These are phyloP conservation scores for Prionailurus viverrinus DNA, from an alignment of 2,113 vertebrate genomes.

Conservation along the genomic window DNA sequence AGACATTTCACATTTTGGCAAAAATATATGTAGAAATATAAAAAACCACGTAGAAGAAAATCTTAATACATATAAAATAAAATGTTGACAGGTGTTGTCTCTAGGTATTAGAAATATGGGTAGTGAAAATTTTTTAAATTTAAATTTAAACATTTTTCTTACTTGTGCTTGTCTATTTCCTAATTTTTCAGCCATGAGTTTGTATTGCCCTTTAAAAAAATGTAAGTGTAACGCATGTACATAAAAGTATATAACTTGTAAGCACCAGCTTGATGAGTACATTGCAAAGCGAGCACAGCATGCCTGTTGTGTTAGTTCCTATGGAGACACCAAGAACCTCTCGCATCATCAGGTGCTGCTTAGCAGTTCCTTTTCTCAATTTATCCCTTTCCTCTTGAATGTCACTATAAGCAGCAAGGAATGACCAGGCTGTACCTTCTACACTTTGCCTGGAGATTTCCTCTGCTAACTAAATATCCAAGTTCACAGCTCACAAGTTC, in stretches of 20 bases:
- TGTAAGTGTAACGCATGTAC: neutral
- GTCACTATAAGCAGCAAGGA: neutral
- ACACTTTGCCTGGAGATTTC: neutral
- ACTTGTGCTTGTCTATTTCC: constrained; percentile 21
- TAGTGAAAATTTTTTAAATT: neutral
- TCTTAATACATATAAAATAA: neutral
- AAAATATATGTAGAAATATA: neutral
- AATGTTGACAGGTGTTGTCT: neutral
- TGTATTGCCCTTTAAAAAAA: neutral
- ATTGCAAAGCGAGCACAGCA: neutral
- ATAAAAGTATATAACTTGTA: neutral
- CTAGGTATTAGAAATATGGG: neutral
- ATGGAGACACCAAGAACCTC: neutral
- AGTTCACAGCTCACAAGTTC: neutral
- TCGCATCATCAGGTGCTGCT: neutral
- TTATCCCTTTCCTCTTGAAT: neutral
- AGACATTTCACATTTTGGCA: neutral
- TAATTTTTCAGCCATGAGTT: neutral
- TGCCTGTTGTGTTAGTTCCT: neutral
- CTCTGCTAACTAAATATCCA: neutral
- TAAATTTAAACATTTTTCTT: neutral
- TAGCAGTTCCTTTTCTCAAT: neutral
- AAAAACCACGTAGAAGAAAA: neutral
- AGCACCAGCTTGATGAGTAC: neutral
- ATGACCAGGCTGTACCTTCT: neutral